These are phyloP conservation scores for Melieria picta DNA, from an alignment of 2,888 invertebrate genomes.

Conservation along the genomic window DNA sequence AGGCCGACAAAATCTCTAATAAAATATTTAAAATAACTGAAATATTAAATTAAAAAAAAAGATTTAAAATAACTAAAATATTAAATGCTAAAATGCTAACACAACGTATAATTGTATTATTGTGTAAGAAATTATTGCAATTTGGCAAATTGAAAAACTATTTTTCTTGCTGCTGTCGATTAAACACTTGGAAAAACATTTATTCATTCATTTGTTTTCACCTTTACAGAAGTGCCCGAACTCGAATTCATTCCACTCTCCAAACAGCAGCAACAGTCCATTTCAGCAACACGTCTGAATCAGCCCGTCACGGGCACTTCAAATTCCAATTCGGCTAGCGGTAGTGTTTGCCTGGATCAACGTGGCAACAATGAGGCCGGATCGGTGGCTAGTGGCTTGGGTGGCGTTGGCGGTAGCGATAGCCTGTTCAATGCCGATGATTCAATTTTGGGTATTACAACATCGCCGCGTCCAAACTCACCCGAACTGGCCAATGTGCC, in stretches of 20 bases:
- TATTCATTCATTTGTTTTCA: background rate
- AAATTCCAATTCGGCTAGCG: slow-evolving; percentile 59
- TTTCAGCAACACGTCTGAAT: slow-evolving; percentile 47
- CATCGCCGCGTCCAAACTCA: slow-evolving; percentile 55
- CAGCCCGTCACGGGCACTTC: slow-evolving; percentile 53
- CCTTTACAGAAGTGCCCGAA: slow-evolving; percentile 58
- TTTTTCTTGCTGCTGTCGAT: too few species aligned
- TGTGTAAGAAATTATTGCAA: too few species aligned
- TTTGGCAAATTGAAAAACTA: too few species aligned
- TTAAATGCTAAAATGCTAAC: too few species aligned
- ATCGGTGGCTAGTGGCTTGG: slow-evolving; percentile 37
- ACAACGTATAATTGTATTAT: too few species aligned
- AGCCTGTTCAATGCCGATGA: slow-evolving; percentile 55
- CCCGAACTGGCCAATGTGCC: slow-evolving; percentile 50
- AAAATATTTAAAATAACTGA: too few species aligned
- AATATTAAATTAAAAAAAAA: too few species aligned
- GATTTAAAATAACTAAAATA: too few species aligned
- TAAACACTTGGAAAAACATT: too few species aligned
- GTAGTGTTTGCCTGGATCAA: slow-evolving; percentile 45
- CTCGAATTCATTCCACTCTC: slow-evolving; percentile 60
- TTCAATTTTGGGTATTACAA: slow-evolving; percentile 46
- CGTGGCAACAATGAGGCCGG: slow-evolving; percentile 43
- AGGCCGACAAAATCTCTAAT: too few species aligned
- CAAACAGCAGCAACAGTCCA: slow-evolving; percentile 45
- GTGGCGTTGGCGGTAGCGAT: slow-evolving; percentile 47